Evolutionary conservation across 2,113 vertebrate genomes (phyloP).

Genomic region (Monopterus albus): DNA sequence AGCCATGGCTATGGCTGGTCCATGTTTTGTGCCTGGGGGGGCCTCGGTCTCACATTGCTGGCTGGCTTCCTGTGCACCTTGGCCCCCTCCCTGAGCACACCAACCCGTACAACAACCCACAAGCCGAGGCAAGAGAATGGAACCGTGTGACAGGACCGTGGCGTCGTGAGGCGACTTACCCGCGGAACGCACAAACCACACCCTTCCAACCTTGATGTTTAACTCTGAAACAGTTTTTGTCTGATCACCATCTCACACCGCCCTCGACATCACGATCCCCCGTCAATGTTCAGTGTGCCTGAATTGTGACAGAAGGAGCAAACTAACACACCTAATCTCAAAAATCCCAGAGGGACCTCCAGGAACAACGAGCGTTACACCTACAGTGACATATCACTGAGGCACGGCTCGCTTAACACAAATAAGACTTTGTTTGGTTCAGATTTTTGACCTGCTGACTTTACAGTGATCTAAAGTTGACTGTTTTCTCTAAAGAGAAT

Average conservation of each 20-base stretch:
- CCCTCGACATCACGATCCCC: conserved; percentile 51
- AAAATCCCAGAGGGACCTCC: conserved; percentile 38
- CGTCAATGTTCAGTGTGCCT: conserved; percentile 75
- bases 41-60: conserved; percentile 91
- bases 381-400: conserved; percentile 39
- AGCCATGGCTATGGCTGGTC: conserved; percentile 97
- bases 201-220: conserved; percentile 66
- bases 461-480: conserved; percentile 55
- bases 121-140: conserved; percentile 94
- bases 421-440: conserved; percentile 48
- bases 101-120: conserved; percentile 84
- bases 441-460: conserved; percentile 62
- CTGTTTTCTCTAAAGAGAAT: conserved; percentile 74
- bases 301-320: conserved; percentile 59
- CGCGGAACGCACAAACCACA: conserved; percentile 61
- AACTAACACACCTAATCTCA: conserved; percentile 49
- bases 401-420: conserved; percentile 63
- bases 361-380: conserved; percentile 51
- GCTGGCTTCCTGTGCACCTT: conserved; percentile 94
- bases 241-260: conserved; percentile 66
- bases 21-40: conserved; percentile 97
- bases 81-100: conserved; percentile 90
- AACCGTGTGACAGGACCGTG: conserved; percentile 88
- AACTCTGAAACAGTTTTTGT: conserved; percentile 69
- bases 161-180: conserved; percentile 36